These are phyloP conservation scores for Oikopleura dioica DNA, from an alignment of 23 tunicate genomes.

Conservation along the genomic window DNA sequence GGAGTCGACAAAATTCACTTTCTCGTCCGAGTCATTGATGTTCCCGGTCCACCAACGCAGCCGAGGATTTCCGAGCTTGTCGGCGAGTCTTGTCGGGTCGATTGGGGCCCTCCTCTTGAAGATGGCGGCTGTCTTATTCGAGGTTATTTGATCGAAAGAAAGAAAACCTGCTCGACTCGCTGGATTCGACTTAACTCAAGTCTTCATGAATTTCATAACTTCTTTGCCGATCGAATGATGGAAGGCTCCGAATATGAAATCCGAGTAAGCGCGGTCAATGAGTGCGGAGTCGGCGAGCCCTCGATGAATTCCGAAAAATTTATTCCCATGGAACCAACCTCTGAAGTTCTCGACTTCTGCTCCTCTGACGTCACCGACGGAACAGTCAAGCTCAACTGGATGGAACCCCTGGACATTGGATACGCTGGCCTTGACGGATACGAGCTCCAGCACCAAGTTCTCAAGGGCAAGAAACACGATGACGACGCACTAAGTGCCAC, in stretches of 20 bases:
- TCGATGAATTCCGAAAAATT: no score
- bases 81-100: slow-evolving; percentile 39
- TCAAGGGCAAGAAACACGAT: neutral
- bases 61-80: slow-evolving; percentile 54
- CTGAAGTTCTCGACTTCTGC: neutral
- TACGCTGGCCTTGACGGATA: neutral
- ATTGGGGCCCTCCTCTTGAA: slow-evolving; percentile 33
- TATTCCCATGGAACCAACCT: neutral
- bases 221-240: no score
- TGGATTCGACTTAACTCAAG: no score
- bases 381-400: neutral
- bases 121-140: slow-evolving; percentile 57
- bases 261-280: no score
- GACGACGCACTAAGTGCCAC: neutral
- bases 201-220: no score
- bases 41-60: no score
- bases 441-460: neutral
- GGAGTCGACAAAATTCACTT: no score
- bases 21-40: no score
- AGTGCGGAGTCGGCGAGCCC: no score
- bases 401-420: neutral
- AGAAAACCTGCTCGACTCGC: no score
- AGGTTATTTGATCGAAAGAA: no score
- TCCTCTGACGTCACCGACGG: neutral
- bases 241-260: no score